Evolutionary conservation across 2,797 vertebrate genomes (phyloP).

Genomic region (Aythya fuligula): DNA sequence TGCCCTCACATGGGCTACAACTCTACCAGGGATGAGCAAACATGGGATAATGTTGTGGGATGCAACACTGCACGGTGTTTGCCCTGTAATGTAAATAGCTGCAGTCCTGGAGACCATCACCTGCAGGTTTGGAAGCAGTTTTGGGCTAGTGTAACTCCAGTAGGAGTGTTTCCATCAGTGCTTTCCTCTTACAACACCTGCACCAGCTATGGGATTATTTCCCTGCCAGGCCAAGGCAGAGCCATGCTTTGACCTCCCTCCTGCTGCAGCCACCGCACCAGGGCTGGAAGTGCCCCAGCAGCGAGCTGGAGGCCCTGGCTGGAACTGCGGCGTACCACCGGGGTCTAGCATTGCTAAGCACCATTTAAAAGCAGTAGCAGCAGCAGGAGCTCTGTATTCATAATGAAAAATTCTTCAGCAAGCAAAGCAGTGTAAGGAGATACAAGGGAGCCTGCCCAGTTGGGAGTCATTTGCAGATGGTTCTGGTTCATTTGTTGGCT

Average conservation of each 20-base stretch:
- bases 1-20: accelerated
- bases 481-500: constrained; percentile 67
- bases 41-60: not conserved
- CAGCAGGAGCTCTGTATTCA: constrained; percentile 54
- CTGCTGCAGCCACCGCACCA: accelerated
- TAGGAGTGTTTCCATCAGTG: not conserved
- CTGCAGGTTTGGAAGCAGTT: not conserved
- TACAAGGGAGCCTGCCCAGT: constrained; percentile 43
- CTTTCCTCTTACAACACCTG: accelerated
- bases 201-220: not conserved
- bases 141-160: not conserved
- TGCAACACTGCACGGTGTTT: not conserved
- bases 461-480: constrained; percentile 66
- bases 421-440: constrained; percentile 41
- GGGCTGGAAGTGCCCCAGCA: not conserved
- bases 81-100: accelerated
- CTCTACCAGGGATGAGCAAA: not conserved
- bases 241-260: not conserved
- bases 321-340: not conserved
- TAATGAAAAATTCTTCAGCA: constrained; percentile 49
- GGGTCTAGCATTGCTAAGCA: not conserved
- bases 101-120: not conserved
- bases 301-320: not conserved
- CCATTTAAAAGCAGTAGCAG: not conserved
- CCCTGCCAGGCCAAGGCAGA: accelerated